phyloP scores from a whole-genome alignment of 2,113 vertebrate genomes.

The Chinchilla lanigera region DNA sequence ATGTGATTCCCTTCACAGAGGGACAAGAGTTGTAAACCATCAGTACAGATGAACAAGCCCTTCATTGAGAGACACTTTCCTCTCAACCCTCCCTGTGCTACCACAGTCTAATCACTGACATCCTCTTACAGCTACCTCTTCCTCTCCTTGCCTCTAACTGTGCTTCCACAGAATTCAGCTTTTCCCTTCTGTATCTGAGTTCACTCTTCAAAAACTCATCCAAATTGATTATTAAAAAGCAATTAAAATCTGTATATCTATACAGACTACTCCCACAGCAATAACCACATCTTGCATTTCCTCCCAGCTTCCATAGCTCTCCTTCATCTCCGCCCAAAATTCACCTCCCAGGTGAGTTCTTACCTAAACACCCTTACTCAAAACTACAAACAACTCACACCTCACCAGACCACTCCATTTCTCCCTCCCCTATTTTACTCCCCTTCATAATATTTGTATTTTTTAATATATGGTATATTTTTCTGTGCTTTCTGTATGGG shows the following conservation, averaged over 20 bases:
- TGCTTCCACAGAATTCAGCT: background rate
- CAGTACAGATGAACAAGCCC: background rate
- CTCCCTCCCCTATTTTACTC: background rate
- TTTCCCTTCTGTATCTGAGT: background rate
- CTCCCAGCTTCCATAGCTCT: background rate
- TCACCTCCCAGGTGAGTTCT: background rate
- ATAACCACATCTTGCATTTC: background rate
- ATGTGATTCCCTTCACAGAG: background rate
- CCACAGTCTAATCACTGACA: background rate
- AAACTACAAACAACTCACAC: background rate
- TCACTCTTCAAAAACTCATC: background rate
- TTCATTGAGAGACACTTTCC: background rate
- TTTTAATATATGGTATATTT: background rate
- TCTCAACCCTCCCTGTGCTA: accelerated
- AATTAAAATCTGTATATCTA: background rate
- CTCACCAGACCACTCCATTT: background rate
- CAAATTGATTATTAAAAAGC: background rate
- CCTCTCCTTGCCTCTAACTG: background rate
- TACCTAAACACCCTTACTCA: background rate
- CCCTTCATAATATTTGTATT: background rate
- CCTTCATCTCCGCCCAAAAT: background rate
- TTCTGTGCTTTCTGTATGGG: background rate
- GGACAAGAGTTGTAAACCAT: background rate
- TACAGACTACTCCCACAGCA: background rate
- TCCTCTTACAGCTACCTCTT: too few species aligned